Base-by-base conservation (phyloP, 2,888 invertebrate species). In the Parnassius smintheus region DNA sequence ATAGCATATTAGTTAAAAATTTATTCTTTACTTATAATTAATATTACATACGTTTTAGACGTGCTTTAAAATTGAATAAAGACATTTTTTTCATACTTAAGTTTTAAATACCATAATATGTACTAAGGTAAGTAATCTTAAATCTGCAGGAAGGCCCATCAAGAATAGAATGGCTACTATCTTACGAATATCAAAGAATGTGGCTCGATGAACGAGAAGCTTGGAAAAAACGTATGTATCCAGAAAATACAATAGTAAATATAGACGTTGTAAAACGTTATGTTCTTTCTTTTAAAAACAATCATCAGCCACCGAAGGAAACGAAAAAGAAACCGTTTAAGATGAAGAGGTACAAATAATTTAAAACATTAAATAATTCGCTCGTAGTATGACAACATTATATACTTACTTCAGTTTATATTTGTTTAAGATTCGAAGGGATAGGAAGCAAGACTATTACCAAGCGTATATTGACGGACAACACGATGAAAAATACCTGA, bases 181-280 rank as follows among this genome's bases (percentile, higher is more conserved):
- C 92, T 1, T 87, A 92, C 68, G 93, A 94, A 74, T 94, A 94
- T 75, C 88, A 92, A 72, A 83, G 93, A 68, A 89, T 92, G 82
- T 94, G 93, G 93, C 64, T 92, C n/a, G 84, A 91, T 48, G 93
- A 94, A 81, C 80, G 92, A 63, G 91, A 89, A 51, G 75, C 78
- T 46, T 93, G 93, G 87, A 89, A 92, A 68, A 92, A 92, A 72
- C 86, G 91, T 49, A 92, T 91, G 79, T 93, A 92, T 69, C 91
- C 92, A 4, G 92, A 92, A 75, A 88, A 86, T 48, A 82, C 77
- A 0, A 81, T 82, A 0, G 82, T 83, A 9, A 90, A 89, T 64
- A 82, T 89, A 2, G 91, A 92, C 68, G 68, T 91, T 25, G 88
- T 92, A 0, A 92, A 91, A 72, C 81, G 82, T 59, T 92, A 92